phyloP scores from a whole-genome alignment of 2,113 vertebrate genomes.

The Morone saxatilis region DNA sequence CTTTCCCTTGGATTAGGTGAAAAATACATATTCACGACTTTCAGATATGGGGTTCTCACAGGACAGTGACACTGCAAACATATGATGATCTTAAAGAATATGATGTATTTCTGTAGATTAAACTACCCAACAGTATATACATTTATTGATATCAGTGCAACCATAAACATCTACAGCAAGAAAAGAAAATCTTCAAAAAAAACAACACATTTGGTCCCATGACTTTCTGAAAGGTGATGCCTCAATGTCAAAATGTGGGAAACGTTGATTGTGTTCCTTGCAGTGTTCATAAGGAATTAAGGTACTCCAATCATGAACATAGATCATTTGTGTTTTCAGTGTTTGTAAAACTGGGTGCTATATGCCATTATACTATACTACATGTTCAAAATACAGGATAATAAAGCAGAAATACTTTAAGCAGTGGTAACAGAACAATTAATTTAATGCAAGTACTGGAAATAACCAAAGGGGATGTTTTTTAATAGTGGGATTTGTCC shows the following conservation, averaged over 20 bases:
- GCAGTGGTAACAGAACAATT: not conserved
- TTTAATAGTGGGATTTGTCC: not conserved
- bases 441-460: not conserved
- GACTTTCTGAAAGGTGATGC: not conserved
- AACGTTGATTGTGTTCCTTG: not conserved
- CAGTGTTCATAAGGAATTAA: not conserved
- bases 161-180: not conserved
- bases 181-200: too few species aligned
- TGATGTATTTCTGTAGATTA: not conserved
- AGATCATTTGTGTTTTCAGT: not conserved
- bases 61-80: too few species aligned
- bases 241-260: not conserved
- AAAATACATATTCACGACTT: too few species aligned
- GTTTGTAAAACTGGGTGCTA: not conserved
- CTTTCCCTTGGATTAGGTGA: not conserved
- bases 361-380: not conserved
- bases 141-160: not conserved
- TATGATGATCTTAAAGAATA: too few species aligned
- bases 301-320: not conserved
- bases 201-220: not conserved
- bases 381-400: not conserved
- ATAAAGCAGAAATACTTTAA: not conserved
- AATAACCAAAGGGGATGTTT: constrained; percentile 5
- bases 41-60: too few species aligned
- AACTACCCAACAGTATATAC: not conserved